A percentile compares a stretch with the other conserved stretches of the same genome.
Evolutionary conservation across 2,888 invertebrate genomes (phyloP).

Genomic region (Ischnus inquisitorius): DNA sequence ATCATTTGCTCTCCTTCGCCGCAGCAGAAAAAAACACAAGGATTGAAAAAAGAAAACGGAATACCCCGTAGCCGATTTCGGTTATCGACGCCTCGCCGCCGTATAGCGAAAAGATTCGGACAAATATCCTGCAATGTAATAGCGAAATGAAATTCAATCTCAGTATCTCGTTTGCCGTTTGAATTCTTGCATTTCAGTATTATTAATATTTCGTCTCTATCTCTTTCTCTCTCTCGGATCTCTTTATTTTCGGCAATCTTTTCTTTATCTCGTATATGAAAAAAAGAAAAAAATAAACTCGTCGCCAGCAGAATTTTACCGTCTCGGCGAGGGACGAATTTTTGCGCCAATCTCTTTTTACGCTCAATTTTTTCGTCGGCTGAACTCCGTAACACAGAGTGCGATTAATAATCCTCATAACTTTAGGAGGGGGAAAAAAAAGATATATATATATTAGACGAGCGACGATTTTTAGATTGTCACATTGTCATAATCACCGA

Average conservation of each 20-base stretch:
- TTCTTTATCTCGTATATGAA: too few species aligned
- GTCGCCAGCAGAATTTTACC: constrained; percentile 24
- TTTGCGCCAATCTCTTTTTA: constrained; percentile 53
- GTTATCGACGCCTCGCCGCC: constrained; percentile 31
- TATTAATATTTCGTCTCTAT: constrained; percentile 1
- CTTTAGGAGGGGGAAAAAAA: constrained; percentile 24
- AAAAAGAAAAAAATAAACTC: not conserved
- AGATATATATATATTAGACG: constrained; percentile 46
- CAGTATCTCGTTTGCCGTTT: constrained; percentile 35
- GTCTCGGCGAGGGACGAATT: constrained; percentile 28
- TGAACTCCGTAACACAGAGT: constrained; percentile 9
- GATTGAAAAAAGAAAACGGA: constrained; percentile 31
- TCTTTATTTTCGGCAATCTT: constrained; percentile 8
- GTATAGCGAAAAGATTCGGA: constrained; percentile 27
- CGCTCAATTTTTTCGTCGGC: constrained; percentile 60
- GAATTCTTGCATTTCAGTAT: constrained; percentile 58
- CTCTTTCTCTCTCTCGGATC: constrained; percentile 33
- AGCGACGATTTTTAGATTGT: constrained; percentile 64
- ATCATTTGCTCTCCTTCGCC: constrained; percentile 49
- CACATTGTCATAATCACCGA: constrained; percentile 53
- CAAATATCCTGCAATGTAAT: constrained; percentile 18
- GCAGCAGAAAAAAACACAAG: constrained; percentile 25
- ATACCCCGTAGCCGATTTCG: constrained; percentile 30
- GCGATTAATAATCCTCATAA: constrained; percentile 33
- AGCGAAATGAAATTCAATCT: constrained; percentile 1